Base-by-base conservation (phyloP, 2,797 vertebrate genomes). In the Lacerta agilis region DNA sequence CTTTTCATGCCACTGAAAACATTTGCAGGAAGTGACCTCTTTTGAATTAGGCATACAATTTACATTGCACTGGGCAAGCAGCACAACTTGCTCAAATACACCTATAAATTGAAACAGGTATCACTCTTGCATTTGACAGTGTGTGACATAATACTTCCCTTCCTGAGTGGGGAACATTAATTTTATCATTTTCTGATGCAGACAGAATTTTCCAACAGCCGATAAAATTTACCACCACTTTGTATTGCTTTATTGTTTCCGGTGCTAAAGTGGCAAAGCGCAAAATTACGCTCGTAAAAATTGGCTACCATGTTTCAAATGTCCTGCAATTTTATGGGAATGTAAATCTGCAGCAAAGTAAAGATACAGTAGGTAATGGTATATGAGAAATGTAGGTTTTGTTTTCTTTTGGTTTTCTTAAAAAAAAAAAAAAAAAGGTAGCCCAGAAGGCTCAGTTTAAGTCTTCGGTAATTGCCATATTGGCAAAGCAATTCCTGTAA, bases 201-300 rank as follows among this genome's bases (percentile, higher is more conserved):
- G 77, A 77, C 1, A 91, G 0, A 64, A 55, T 87, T 88, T 29
- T 58, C 23, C 25, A 83, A 8, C 3, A 83, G 17, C 75, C 20
- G 64, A 55, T 49, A 75, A 82, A 11, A 29, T 75, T 89, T 91
- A 64, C 15, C 1, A 58, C 67, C 73, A 38, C 66, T 92, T 86
- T 58, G 1, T 49, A 79, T 55, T 90, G 2, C 29, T 92, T 93
- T 49, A 49, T 77, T 17, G 83, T 90, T 91, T 89, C 85, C 66
- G 79, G 79, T 27, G 15, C 10, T 49, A 13, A 89, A 90, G 43
- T 69, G 86, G 73, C 86, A 86, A 89, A 64, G 33, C 3, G 0
- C 3, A 88, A 84, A 38, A 86, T 33, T 85, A 88, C 72, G 43
- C 11, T 55, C 90, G 78, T 64, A 87, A 93, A 93, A 93, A 87